These are phyloP conservation scores for Burhinus bistriatus DNA, from an alignment of 2,113 vertebrate genomes.

Conservation along the genomic window DNA sequence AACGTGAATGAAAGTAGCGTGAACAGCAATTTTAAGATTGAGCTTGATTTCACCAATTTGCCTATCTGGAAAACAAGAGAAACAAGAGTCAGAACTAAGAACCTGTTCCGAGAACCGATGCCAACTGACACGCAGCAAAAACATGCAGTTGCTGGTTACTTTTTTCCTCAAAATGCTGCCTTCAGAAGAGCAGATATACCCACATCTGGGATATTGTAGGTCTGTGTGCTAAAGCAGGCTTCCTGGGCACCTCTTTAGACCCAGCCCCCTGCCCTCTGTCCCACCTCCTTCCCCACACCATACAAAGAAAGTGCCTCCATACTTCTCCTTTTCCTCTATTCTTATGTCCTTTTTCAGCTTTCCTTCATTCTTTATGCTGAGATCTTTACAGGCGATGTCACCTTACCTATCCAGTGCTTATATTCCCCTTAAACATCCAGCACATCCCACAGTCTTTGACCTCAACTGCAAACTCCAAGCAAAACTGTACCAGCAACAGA, in stretches of 20 bases:
- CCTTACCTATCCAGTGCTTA: background rate
- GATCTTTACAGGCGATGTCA: background rate
- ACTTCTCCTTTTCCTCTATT: background rate
- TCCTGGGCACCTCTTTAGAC: background rate
- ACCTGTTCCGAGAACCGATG: background rate
- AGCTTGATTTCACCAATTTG: background rate
- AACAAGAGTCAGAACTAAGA: background rate
- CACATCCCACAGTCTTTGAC: background rate
- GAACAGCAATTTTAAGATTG: background rate
- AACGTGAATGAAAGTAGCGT: background rate
- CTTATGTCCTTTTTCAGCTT: background rate
- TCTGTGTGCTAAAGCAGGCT: background rate
- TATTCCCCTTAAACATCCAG: background rate
- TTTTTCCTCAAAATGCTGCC: background rate
- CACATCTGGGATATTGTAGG: fast-evolving
- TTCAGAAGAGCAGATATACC: background rate
- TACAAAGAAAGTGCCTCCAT: background rate
- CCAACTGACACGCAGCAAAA: background rate
- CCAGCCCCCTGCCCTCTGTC: background rate
- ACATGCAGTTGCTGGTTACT: background rate
- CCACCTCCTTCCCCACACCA: background rate
- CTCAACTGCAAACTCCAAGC: background rate
- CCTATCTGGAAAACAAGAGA: background rate
- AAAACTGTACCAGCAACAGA: background rate
- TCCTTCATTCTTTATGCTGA: background rate